Evolutionary conservation across 2,797 vertebrate genomes (phyloP).

Genomic region (Dendrocincla fuliginosa): DNA sequence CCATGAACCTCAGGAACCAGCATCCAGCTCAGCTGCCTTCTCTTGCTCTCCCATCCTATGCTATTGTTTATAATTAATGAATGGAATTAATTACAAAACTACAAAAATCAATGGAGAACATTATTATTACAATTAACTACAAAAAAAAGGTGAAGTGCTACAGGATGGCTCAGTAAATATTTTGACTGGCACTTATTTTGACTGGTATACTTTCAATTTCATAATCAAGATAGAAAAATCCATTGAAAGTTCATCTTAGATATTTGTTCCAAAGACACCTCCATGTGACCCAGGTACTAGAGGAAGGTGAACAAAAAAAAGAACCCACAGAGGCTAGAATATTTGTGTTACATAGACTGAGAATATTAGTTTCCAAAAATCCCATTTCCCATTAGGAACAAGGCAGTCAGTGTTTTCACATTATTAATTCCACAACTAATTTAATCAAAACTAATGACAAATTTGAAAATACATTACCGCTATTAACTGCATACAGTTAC

Average conservation of each 20-base stretch:
- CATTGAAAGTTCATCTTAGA: neutral
- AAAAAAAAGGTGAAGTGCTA: neutral
- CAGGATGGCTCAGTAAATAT: constrained; percentile 3
- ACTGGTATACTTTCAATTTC: neutral
- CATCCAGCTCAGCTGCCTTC: neutral
- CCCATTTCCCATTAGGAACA: neutral
- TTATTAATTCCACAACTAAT: neutral
- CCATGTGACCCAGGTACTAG: neutral
- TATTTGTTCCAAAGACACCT: neutral
- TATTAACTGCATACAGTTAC: neutral
- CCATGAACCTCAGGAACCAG: neutral
- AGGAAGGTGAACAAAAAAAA: neutral
- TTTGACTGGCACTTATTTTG: neutral
- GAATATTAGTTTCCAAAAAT: neutral
- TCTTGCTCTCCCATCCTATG: neutral
- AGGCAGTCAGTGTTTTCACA: neutral
- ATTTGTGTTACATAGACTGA: neutral
- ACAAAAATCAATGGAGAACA: neutral
- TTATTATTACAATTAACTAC: neutral
- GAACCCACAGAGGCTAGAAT: neutral
- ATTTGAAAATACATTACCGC: neutral
- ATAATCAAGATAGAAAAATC: neutral
- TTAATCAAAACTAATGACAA: constrained; percentile 2
- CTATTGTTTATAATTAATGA: neutral
- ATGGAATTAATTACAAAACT: neutral